These are phyloP conservation scores for Psittacula derbiana DNA, from an alignment of 2,797 vertebrate genomes.

Conservation along the genomic window DNA sequence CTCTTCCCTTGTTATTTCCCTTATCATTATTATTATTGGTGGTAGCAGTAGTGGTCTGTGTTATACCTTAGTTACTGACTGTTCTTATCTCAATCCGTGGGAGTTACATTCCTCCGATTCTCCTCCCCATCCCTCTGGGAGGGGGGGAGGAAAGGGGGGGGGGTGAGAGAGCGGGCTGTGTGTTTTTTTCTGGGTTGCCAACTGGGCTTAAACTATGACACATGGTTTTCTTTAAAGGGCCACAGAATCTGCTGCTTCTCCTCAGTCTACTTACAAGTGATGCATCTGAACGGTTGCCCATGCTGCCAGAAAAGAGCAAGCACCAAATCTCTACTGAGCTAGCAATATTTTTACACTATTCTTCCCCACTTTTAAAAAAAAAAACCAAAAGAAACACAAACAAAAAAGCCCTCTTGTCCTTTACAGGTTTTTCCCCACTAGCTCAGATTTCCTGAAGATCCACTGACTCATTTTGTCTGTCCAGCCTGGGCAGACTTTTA, in stretches of 20 bases:
- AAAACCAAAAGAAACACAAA: not conserved
- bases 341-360: not conserved
- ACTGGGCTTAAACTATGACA: too few relatives aligned
- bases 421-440: not conserved
- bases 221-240: not conserved
- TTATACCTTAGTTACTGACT: too few relatives aligned
- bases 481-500: not conserved
- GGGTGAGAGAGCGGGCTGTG: too few relatives aligned
- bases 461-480: not conserved
- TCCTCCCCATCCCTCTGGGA: too few relatives aligned
- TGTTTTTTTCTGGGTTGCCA: too few relatives aligned
- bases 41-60: too few relatives aligned
- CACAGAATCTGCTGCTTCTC: not conserved
- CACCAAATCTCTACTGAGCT: not conserved
- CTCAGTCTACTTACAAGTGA: not conserved
- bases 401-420: not conserved
- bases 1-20: too few relatives aligned
- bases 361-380: not conserved
- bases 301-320: not conserved
- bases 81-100: too few relatives aligned
- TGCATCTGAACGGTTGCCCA: accelerated
- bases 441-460: slow-evolving; percentile 4
- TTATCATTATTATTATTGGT: too few relatives aligned
- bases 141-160: too few relatives aligned
- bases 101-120: too few relatives aligned